Conservation (phyloP, 2,888 invertebrate genomes). For the Therioaphis trifolii region DNA sequence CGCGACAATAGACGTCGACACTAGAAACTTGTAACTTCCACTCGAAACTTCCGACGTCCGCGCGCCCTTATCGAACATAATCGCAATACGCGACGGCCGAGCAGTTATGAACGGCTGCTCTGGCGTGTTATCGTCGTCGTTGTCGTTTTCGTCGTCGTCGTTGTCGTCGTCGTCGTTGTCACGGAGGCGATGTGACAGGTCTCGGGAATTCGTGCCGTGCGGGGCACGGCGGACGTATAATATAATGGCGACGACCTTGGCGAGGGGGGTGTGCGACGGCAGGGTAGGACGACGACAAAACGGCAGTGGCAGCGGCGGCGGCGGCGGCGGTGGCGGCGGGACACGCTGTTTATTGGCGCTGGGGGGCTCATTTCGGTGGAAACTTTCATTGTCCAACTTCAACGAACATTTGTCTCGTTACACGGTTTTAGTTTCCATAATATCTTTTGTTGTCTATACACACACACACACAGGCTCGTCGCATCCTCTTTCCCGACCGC, state of each 20-base stretch:
- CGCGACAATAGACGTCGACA: neutral
- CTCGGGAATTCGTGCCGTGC: constrained; percentile 10
- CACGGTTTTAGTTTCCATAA: constrained; percentile 49
- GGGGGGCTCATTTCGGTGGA: constrained; percentile 47
- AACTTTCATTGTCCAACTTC: constrained; percentile 60
- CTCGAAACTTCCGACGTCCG: constrained; percentile 34
- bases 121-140: constrained; percentile 13
- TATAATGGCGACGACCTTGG: neutral
- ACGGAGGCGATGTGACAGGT: constrained; percentile 17
- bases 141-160: no score
- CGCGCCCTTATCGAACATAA: constrained; percentile 19
- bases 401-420: constrained; percentile 55
- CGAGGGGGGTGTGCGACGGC: neutral
- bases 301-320: no score
- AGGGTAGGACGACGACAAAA: neutral
- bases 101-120: neutral
- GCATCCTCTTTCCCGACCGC: neutral
- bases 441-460: constrained; percentile 40
- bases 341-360: constrained; percentile 35
- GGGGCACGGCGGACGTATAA: neutral
- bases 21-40: constrained; percentile 10
- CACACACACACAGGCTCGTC: neutral
- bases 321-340: neutral
- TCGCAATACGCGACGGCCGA: neutral
- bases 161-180: no score